Percentiles rank a stretch among this genome's conserved stretches.
These are phyloP conservation scores for Pseudochirops corinnae DNA, from an alignment of 2,797 vertebrate genomes.

Conservation along the genomic window DNA sequence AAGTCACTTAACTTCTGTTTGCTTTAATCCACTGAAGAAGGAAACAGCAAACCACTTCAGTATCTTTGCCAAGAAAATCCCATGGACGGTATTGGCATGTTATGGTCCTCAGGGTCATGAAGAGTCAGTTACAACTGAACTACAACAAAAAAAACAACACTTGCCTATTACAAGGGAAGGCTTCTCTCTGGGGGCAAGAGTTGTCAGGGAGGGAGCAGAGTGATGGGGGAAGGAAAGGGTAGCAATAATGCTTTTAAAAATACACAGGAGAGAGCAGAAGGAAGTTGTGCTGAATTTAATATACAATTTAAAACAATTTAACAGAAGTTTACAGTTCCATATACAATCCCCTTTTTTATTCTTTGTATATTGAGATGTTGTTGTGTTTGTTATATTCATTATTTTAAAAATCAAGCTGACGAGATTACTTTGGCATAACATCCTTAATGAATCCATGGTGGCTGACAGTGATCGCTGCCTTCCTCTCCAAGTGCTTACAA, in stretches of 20 bases:
- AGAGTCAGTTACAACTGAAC: background rate
- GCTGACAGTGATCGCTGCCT: background rate
- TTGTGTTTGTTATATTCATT: background rate
- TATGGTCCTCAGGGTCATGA: background rate
- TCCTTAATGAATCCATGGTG: background rate
- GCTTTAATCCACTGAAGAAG: background rate
- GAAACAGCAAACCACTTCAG: background rate
- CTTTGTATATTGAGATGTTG: background rate
- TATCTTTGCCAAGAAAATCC: background rate
- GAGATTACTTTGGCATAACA: background rate
- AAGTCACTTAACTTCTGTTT: background rate
- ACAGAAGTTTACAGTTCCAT: background rate
- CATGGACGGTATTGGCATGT: background rate
- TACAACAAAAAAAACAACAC: background rate
- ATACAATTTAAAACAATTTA: background rate
- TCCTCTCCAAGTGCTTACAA: background rate
- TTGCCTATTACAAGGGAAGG: background rate
- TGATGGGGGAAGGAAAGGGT: background rate
- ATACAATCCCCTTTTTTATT: background rate
- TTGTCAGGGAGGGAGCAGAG: background rate
- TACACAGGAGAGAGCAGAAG: background rate
- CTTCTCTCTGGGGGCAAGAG: background rate
- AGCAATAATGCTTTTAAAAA: background rate
- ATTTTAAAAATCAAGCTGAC: background rate
- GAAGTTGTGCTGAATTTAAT: background rate